Evolutionary conservation across 30 jellyfish, hydroid and myxozoan species (phyloP).

Genomic region (Rhopilema esculentum): DNA sequence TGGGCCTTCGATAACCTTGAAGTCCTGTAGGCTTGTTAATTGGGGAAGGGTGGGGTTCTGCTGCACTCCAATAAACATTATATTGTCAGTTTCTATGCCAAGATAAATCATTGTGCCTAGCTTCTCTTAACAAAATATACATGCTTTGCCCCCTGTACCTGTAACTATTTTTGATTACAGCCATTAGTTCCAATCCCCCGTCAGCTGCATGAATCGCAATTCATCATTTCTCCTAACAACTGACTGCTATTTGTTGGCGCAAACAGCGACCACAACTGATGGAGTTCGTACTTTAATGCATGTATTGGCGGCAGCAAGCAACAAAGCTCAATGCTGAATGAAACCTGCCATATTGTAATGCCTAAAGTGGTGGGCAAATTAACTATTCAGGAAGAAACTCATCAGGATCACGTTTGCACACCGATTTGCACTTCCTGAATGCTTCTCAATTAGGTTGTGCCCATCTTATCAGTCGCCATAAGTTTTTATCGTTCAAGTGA

Average conservation of each 20-base stretch:
- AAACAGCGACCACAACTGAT: conserved; percentile 29
- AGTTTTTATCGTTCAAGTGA: too few species aligned
- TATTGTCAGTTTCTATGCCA: too few species aligned
- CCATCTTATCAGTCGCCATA: too few species aligned
- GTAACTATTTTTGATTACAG: too few species aligned
- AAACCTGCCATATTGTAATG: conserved; percentile 27
- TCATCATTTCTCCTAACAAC: not conserved
- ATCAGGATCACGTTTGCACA: not conserved
- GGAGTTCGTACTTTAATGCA: conserved; percentile 13
- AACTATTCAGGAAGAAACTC: not conserved
- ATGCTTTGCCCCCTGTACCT: too few species aligned
- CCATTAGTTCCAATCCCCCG: conserved; percentile 18
- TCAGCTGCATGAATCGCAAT: not conserved
- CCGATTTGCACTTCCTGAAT: not conserved
- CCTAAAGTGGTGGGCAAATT: not conserved
- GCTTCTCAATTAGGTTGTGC: too few species aligned
- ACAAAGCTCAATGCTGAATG: conserved; percentile 43
- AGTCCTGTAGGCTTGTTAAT: too few species aligned
- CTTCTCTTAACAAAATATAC: too few species aligned
- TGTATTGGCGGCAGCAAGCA: conserved; percentile 45
- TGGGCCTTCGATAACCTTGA: too few species aligned
- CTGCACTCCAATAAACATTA: too few species aligned
- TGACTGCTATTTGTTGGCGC: conserved; percentile 32
- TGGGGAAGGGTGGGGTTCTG: too few species aligned
- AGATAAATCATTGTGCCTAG: too few species aligned